Evolutionary conservation across 2,888 invertebrate species (phyloP), one percentile per base, ranked within the genome.

Genomic region (Hyles lineata): DNA sequence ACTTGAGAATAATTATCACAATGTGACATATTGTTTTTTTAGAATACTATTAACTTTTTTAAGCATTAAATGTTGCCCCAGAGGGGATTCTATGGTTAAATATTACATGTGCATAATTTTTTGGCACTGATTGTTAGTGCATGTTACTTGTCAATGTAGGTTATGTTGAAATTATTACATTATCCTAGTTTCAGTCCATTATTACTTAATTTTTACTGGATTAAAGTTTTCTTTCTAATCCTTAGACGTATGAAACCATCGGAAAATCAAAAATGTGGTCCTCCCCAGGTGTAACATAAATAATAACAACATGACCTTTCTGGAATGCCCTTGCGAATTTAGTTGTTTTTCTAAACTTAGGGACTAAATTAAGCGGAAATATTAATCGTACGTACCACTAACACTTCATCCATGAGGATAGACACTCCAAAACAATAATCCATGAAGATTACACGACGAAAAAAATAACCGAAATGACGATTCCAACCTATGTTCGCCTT

Each of bases 341-440:
- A 76, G 75, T 79, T 81, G 82, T 80, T 79, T 79, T 81, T 74
- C 59, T 69, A 17, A 71, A 74, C 72, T 70, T 67, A 52, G 52
- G 5, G 60, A 23, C 15, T 9, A 21, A 61, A 70, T 70, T 23
- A 58, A 43, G 23, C 23, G 55, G 50, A 59, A 73, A 72, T 69
- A 74, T 52, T 70, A 71, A 35, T 52, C 35, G 19, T 90, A 93
- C 93, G 73, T 90, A 93, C 94, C 93, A 92, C 89, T 85, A 82
- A 84, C 93, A 92, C 92, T 90, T 90, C 89, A 91, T 90, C 89
- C 90, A 86, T 79, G 70, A 73, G 81, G 78, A 79, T 78, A 78
- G 73, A 80, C 76, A 83, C 87, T 86, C 88, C 83, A 78, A 76
- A 82, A 73, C 76, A 75, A 79, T 73, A 75, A 86, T 85, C 83